These are phyloP conservation scores for Ammodramus savannarum DNA, from an alignment of 2,113 vertebrate species.

Conservation along the genomic window DNA sequence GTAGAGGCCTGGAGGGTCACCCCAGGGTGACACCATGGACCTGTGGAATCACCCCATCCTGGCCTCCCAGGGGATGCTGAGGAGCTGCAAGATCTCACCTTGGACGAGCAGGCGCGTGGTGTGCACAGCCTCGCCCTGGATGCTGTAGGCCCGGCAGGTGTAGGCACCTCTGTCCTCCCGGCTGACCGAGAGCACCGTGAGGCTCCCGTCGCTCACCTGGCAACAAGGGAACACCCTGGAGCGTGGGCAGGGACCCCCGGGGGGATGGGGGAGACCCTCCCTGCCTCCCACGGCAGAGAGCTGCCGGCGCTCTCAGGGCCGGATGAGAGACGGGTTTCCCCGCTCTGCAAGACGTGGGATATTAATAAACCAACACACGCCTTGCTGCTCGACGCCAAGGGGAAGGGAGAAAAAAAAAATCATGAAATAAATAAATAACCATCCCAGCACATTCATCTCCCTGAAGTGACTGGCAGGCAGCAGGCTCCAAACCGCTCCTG, in stretches of 20 bases:
- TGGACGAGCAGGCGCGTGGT: constrained; percentile 95
- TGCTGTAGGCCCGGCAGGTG: constrained; percentile 93
- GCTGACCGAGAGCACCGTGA: constrained; percentile 86
- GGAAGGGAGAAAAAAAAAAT: neutral
- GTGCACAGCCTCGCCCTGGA: constrained; percentile 95
- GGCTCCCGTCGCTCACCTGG: constrained; percentile 91
- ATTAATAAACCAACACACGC: constrained; percentile 55
- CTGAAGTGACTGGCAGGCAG: neutral
- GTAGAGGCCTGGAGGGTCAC: rapidly evolving
- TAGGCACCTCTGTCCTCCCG: constrained; percentile 95
- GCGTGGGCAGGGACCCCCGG: rapidly evolving
- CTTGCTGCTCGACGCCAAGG: neutral
- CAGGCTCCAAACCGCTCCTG: neutral
- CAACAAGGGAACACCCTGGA: neutral
- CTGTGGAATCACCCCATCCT: neutral
- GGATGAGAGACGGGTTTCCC: constrained; percentile 40
- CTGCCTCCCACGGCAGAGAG: neutral
- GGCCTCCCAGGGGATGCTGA: neutral
- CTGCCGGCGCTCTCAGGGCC: neutral
- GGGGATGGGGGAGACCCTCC: neutral
- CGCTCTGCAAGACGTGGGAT: neutral
- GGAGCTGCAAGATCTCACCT: constrained; percentile 72
- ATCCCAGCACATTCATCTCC: neutral
- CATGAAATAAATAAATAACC: constrained; percentile 2
- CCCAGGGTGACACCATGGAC: rapidly evolving